Evolutionary conservation across 2,888 invertebrate species (phyloP), one percentile per base, ranked within the genome.

Genomic region (Euproctis similis): DNA sequence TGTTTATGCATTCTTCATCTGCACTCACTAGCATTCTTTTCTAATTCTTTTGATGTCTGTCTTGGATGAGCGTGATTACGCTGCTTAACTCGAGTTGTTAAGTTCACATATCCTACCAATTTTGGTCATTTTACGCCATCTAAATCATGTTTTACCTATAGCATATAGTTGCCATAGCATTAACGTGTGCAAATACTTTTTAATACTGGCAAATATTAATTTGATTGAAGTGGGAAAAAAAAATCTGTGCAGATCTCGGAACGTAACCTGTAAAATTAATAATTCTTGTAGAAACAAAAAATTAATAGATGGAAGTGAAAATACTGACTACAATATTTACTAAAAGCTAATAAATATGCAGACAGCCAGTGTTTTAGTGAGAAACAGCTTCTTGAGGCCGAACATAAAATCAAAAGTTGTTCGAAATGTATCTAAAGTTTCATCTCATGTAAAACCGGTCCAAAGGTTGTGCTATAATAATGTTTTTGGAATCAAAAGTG

Each of bases 191-290:
- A n/a, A n/a, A n/a, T n/a, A n/a, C n/a, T n/a, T n/a, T 14, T 14
- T 14, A 14, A 4, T 14, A 4, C 14, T 14, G 14, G 29, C 25
- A 8, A 6, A 4, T 19, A n/a, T n/a, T n/a, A 19, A 6, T n/a
- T 19, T 19, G 19, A 19, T 19, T 19, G 7, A n/a, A 19, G 3
- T 75, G 71, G 76, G 70, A n/a, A n/a, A n/a, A n/a, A n/a, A n/a
- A n/a, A n/a, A n/a, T n/a, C n/a, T n/a, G n/a, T n/a, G n/a, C n/a
- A 51, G 61, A 64, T 77, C 77, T 77, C 69, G 73, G 78, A 77
- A 67, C 59, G 64, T 78, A 80, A 81, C 77, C 77, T 73, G 39
- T 7, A 19, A n/a, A 19, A 8, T 6, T 19, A 19, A n/a, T n/a
- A n/a, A n/a, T n/a, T n/a, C n/a, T 24, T 21, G 17, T 16, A 8